These are phyloP conservation scores for Nansenia antarctica DNA, from an alignment of 2,113 vertebrate species.

Conservation along the genomic window DNA sequence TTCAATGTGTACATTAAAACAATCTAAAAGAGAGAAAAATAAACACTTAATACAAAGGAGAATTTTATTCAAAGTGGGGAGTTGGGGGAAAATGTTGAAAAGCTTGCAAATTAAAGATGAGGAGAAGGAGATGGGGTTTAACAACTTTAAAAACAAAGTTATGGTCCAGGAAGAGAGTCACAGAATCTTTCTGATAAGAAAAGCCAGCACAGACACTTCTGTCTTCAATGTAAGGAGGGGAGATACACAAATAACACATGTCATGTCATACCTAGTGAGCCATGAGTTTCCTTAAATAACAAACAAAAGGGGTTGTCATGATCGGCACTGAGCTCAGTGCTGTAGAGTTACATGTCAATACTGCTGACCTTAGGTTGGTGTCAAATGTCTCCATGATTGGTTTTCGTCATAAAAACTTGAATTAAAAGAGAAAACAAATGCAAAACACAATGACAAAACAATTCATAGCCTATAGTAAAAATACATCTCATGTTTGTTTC, in stretches of 20 bases:
- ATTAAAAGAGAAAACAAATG: slow-evolving; percentile 54
- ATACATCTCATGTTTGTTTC: slow-evolving; percentile 37
- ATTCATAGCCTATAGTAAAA: slow-evolving; percentile 39
- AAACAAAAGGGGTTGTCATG: neutral
- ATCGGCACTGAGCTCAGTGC: neutral
- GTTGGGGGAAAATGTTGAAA: slow-evolving; percentile 54
- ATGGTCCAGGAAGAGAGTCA: slow-evolving; percentile 34
- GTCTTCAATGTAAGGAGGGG: slow-evolving; percentile 16
- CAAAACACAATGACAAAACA: neutral
- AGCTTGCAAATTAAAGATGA: neutral
- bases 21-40: slow-evolving; percentile 63
- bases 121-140: neutral
- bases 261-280: slow-evolving; percentile 1
- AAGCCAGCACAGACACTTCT: neutral
- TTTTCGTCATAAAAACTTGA: slow-evolving; percentile 53
- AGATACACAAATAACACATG: slow-evolving; percentile 32
- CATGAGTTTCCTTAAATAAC: slow-evolving; percentile 2
- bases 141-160: slow-evolving; percentile 25
- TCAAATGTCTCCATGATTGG: neutral
- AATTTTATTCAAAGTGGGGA: slow-evolving; percentile 28
- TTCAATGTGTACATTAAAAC: slow-evolving; percentile 69
- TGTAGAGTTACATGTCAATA: slow-evolving; percentile 26
- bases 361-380: slow-evolving; percentile 21
- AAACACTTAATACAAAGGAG: slow-evolving; percentile 26
- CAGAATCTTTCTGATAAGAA: slow-evolving; percentile 3